Conservation (phyloP, 53 echinoderm and acorn worm species). For the Patiria pectinifera region DNA sequence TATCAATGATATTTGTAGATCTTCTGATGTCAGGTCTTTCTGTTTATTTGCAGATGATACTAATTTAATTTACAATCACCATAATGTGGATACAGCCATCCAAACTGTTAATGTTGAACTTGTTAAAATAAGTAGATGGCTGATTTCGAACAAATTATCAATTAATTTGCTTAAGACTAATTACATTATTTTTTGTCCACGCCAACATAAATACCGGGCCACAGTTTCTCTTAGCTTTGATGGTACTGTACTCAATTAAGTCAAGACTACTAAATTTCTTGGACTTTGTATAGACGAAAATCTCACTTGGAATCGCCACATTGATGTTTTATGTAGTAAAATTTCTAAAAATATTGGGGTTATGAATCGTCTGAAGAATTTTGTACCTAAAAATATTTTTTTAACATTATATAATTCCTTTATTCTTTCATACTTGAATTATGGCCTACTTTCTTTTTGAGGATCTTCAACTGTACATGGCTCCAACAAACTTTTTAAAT, state of each 20-base stretch:
- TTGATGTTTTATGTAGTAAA: conserved; percentile 21
- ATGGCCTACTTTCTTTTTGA: neutral
- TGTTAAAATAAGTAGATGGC: conserved; percentile 43
- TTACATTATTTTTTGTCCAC: conserved; percentile 38
- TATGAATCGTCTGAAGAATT: too few species aligned
- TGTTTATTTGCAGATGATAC: conserved; percentile 14
- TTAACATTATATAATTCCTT: neutral
- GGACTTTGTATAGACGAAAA: conserved; percentile 20
- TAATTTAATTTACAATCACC: conserved; percentile 17
- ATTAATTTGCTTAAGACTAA: neutral
- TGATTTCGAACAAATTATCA: conserved; percentile 16
- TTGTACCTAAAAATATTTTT: too few species aligned
- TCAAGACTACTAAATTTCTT: conserved; percentile 32
- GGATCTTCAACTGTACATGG: too few species aligned
- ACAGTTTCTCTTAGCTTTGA: neutral
- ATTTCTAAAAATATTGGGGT: neutral
- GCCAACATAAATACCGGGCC: neutral
- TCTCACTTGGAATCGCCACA: neutral
- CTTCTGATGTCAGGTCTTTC: too few species aligned
- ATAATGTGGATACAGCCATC: conserved; percentile 28
- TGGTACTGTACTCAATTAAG: conserved; percentile 19
- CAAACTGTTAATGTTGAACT: conserved; percentile 15
- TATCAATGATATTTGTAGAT: too few species aligned
- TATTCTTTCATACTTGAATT: conserved; percentile 30
- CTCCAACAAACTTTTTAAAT: too few species aligned